Conservation (phyloP, 2,888 invertebrate genomes). For the Conus canariensis region DNA sequence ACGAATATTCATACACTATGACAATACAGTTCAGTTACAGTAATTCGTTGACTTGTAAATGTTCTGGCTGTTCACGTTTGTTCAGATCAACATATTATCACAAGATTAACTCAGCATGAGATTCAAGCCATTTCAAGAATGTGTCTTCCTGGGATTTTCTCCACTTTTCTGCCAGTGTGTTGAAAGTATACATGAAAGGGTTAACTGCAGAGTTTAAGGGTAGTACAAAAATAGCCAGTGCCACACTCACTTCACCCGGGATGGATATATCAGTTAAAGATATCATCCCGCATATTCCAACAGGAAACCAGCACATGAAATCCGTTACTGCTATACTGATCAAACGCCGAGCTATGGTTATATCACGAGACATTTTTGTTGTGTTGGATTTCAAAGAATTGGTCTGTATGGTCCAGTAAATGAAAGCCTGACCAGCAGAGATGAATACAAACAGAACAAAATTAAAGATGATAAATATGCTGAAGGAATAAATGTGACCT, state of each 20-base stretch:
- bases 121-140: background rate
- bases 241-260: background rate
- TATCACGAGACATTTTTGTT: background rate
- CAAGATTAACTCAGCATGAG: background rate
- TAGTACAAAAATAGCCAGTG: background rate
- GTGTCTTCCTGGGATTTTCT: background rate
- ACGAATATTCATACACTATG: background rate
- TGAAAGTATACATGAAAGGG: slow-evolving; percentile 21
- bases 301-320: slow-evolving; percentile 34
- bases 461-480: background rate
- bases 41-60: background rate
- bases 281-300: background rate
- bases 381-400: background rate
- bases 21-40: background rate
- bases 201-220: slow-evolving; percentile 13
- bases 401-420: background rate
- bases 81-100: background rate
- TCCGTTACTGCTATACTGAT: background rate
- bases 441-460: background rate
- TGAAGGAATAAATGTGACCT: background rate
- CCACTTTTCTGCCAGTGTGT: background rate
- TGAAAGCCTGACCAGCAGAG: background rate
- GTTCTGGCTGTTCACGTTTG: background rate
- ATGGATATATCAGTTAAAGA: background rate
- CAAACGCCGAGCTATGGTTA: background rate